Evolutionary conservation across 2,888 invertebrate genomes (phyloP).

Genomic region (Lasioglossum malachurum): DNA sequence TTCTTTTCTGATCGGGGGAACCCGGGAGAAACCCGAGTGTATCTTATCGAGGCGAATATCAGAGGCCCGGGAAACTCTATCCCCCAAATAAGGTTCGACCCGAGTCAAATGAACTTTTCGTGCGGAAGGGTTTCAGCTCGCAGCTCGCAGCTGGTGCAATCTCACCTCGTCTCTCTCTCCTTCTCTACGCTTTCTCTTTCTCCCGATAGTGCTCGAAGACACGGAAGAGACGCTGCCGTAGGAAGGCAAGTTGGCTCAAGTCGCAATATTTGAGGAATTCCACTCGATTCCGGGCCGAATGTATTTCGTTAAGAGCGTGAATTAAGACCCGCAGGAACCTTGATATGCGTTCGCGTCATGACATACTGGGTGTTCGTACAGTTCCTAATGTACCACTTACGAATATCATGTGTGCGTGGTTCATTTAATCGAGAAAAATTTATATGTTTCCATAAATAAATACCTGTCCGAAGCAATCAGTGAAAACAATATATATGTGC

Average conservation of each 20-base stretch:
- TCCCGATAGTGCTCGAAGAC: neutral
- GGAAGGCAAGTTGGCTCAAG: slow-evolving; percentile 36
- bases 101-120: slow-evolving; percentile 66
- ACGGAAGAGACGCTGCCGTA: slow-evolving; percentile 15
- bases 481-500: too few species aligned
- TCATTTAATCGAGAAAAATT: neutral
- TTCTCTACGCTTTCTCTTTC: neutral
- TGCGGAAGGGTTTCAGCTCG: slow-evolving; percentile 49
- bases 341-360: neutral
- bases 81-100: slow-evolving; percentile 61
- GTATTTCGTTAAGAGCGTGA: slow-evolving; percentile 30
- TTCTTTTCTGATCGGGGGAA: slow-evolving; percentile 14
- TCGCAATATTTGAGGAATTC: slow-evolving; percentile 52
- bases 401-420: neutral
- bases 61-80: slow-evolving; percentile 60
- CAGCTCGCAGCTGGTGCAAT: slow-evolving; percentile 29
- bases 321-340: neutral
- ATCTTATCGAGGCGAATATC: slow-evolving; percentile 50
- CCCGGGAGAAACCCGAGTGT: slow-evolving; percentile 20
- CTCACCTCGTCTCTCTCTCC: slow-evolving; percentile 8
- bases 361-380: neutral
- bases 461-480: too few species aligned
- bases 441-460: too few species aligned
- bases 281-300: slow-evolving; percentile 19
- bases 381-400: neutral